Conservation (phyloP, 2,113 vertebrate species). For the Ophiodon elongatus region DNA sequence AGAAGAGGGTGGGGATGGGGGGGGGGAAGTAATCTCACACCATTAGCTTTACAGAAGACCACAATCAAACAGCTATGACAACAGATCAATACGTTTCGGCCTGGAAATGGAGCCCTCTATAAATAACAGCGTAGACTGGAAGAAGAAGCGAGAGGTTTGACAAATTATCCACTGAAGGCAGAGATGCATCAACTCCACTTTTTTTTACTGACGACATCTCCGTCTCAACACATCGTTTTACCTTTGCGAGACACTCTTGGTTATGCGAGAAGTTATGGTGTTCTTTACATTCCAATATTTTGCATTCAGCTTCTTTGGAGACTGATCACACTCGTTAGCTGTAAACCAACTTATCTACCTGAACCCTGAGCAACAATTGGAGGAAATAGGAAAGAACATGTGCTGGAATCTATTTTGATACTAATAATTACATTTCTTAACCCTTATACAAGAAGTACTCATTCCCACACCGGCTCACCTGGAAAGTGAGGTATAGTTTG, state of each 20-base stretch:
- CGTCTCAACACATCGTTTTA: background rate
- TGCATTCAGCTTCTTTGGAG: background rate
- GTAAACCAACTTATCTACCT: background rate
- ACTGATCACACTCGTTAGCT: background rate
- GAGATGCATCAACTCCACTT: background rate
- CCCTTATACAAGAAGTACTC: background rate
- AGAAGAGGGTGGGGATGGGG: background rate
- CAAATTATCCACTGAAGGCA: background rate
- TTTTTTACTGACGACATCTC: background rate
- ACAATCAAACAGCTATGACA: constrained; percentile 14
- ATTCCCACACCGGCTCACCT: constrained; percentile 82
- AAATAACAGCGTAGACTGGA: background rate
- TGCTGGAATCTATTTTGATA: background rate
- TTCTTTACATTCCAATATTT: background rate
- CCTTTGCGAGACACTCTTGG: background rate
- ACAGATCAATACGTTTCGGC: constrained; percentile 25
- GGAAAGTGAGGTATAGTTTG: constrained; percentile 97
- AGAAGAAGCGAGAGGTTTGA: background rate
- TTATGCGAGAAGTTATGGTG: background rate
- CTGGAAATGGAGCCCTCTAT: background rate
- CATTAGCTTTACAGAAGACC: constrained; percentile 19
- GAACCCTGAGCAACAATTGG: background rate
- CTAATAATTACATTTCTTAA: background rate
- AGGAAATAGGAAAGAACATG: background rate
- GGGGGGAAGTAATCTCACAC: constrained; percentile 18